phyloP scores from a whole-genome alignment of 2,888 invertebrate species.

The Rhamphomyia laevipes region DNA sequence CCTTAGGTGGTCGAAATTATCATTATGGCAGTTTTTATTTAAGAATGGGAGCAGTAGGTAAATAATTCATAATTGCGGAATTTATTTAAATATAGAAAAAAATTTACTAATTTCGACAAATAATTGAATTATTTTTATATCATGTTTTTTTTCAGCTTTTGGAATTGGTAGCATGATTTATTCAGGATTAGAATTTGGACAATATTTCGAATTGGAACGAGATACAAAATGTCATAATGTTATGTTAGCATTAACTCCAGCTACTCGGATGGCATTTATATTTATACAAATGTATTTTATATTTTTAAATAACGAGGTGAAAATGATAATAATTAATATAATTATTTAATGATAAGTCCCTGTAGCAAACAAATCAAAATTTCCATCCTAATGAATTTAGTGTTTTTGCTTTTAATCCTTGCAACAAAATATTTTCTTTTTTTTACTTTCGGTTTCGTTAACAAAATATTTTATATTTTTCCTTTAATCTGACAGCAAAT shows the following conservation, averaged over 20 bases:
- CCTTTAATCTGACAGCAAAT: conserved; percentile 51
- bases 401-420: too few species aligned
- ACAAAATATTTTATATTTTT: too few species aligned
- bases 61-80: conserved; percentile 22
- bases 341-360: too few species aligned
- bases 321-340: conserved; percentile 11
- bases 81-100: neutral
- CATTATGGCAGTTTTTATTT: conserved; percentile 89
- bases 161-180: conserved; percentile 97
- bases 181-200: conserved; percentile 87
- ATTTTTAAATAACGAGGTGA: conserved; percentile 91
- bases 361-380: too few species aligned
- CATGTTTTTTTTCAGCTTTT: conserved; percentile 62
- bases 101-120: neutral
- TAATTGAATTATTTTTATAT: neutral
- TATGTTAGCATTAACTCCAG: conserved; percentile 77
- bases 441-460: too few species aligned
- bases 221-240: conserved; percentile 89
- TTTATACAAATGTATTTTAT: conserved; percentile 98
- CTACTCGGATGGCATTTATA: conserved; percentile 88
- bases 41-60: conserved; percentile 85
- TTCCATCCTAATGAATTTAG: too few species aligned
- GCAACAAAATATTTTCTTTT: too few species aligned
- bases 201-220: conserved; percentile 84
- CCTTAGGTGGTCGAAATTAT: conserved; percentile 49